Conservation (phyloP, 1,140 invertebrate genomes). For the Neotoxoptera formosana region DNA sequence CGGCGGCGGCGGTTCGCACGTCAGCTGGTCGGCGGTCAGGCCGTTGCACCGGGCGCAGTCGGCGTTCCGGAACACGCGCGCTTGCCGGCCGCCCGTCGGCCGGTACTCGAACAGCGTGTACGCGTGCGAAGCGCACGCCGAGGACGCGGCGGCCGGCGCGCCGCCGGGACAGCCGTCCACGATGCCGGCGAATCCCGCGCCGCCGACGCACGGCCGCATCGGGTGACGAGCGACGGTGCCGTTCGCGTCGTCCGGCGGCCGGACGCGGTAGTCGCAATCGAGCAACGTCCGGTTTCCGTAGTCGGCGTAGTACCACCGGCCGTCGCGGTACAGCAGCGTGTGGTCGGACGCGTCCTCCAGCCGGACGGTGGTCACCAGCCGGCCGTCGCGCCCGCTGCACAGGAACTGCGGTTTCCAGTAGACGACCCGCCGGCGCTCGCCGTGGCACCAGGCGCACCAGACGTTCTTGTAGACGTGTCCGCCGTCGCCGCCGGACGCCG, state of each 20-base stretch:
- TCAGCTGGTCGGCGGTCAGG: not conserved
- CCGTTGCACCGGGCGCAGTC: conserved; percentile 53
- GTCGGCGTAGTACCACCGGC: conserved; percentile 27
- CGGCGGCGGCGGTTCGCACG: not conserved
- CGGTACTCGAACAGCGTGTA: not conserved
- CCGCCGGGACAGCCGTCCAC: conserved; percentile 26
- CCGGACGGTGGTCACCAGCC: not conserved
- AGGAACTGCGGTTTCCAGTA: conserved; percentile 38
- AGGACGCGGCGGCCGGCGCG: not conserved
- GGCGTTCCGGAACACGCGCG: conserved; percentile 33
- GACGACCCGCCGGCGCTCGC: not conserved
- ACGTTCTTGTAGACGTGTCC: not conserved
- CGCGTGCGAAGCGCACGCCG: not conserved
- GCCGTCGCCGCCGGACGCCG: not conserved
- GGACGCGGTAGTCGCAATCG: not conserved
- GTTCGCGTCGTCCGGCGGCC: not conserved
- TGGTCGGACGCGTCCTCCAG: not conserved
- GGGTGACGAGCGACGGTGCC: not conserved
- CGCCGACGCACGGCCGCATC: not conserved
- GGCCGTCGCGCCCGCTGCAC: not conserved
- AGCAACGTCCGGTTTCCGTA: not conserved
- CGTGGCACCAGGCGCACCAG: conserved; percentile 42
- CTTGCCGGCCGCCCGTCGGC: too few relatives aligned
- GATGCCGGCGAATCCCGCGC: not conserved
- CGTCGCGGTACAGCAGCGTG: not conserved